Percentiles rank a stretch among this genome's conserved stretches.
Evolutionary conservation across 1,140 invertebrate species (phyloP).

Genomic region (Lepidurus apus): DNA sequence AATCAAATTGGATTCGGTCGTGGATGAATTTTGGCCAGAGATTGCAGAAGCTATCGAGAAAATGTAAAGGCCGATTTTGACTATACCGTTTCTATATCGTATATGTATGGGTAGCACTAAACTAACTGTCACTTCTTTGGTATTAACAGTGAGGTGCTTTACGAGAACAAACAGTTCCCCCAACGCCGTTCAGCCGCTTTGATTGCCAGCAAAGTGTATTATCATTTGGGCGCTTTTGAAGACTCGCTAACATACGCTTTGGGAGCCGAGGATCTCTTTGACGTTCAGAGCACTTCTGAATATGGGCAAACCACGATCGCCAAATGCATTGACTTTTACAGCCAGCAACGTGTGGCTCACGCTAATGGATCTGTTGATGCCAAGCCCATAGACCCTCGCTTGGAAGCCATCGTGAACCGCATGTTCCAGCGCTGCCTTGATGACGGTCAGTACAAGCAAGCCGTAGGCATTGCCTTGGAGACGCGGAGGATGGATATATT

Average conservation of each 20-base stretch:
- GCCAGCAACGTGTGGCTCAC: constrained; percentile 69
- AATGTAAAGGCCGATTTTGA: constrained; percentile 58
- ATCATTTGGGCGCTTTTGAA: constrained; percentile 93
- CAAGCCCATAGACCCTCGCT: constrained; percentile 72
- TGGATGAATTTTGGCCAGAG: constrained; percentile 97
- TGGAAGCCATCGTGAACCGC: constrained; percentile 90
- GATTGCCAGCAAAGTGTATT: constrained; percentile 97
- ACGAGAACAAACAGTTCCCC: constrained; percentile 81
- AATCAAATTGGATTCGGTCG: constrained; percentile 84
- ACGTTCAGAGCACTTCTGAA: constrained; percentile 86
- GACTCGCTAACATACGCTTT: constrained; percentile 91
- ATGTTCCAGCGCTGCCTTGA: constrained; percentile 95
- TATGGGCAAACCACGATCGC: constrained; percentile 96
- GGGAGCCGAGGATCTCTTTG: constrained; percentile 85
- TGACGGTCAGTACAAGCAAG: constrained; percentile 88
- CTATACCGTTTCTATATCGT: neutral
- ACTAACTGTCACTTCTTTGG: neutral
- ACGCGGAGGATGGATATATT: constrained; percentile 95
- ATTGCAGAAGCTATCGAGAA: constrained; percentile 96
- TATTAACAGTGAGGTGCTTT: constrained; percentile 74
- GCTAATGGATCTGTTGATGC: constrained; percentile 52
- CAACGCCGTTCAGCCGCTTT: constrained; percentile 89
- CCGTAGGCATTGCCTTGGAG: constrained; percentile 88
- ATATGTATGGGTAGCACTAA: neutral
- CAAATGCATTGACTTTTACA: constrained; percentile 94